Evolutionary conservation across 2,888 invertebrate genomes (phyloP).

Genomic region (Morpho achilles): DNA sequence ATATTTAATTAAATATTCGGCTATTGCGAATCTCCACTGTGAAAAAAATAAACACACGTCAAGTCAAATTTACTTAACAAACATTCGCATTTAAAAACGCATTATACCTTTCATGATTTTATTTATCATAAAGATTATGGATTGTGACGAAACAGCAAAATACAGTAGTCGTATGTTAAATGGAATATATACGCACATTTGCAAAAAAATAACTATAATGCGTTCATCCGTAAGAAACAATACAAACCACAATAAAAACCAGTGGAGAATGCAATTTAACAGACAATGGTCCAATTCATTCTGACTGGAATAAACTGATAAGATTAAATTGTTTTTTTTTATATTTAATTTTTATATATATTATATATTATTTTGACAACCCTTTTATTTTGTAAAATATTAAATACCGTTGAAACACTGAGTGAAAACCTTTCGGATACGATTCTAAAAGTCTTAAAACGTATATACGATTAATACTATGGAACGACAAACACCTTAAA

Average conservation of each 20-base stretch:
- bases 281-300: background rate
- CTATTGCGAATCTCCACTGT: conserved; percentile 22
- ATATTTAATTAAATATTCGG: background rate
- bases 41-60: conserved; percentile 6
- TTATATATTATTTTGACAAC: too few relatives aligned
- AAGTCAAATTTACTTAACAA: too few relatives aligned
- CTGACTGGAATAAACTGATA: too few relatives aligned
- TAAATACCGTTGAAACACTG: too few relatives aligned
- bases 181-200: background rate
- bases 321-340: too few relatives aligned
- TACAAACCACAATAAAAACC: conserved; percentile 34
- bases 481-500: conserved; percentile 59
- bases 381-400: too few relatives aligned
- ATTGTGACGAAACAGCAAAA: too few relatives aligned
- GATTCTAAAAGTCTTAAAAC: background rate
- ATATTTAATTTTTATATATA: too few relatives aligned
- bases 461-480: conserved; percentile 23
- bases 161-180: background rate
- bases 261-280: conserved; percentile 34
- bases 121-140: too few relatives aligned
- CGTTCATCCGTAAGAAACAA: conserved; percentile 48
- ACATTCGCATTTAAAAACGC: too few relatives aligned
- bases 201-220: background rate
- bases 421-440: too few relatives aligned
- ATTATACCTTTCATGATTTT: too few relatives aligned